Evolutionary conservation across 2,888 invertebrate genomes (phyloP).

Genomic region (Steinernema hermaphroditum): DNA sequence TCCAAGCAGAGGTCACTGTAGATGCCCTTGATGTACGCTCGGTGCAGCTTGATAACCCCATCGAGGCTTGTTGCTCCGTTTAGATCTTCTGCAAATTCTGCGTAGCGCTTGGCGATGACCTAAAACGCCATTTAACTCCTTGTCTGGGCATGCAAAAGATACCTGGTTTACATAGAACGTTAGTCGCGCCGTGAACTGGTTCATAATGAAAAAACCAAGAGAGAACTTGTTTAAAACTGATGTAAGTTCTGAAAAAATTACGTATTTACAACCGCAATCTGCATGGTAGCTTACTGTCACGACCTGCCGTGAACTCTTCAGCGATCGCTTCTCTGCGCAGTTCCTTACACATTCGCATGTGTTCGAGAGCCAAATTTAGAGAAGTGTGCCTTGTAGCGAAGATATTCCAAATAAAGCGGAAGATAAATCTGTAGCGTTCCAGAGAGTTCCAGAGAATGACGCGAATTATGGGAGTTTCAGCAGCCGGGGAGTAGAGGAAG

Average conservation of each 20-base stretch:
- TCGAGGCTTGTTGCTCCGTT: background rate
- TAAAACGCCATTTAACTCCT: background rate
- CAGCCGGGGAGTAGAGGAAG: slow-evolving; percentile 3
- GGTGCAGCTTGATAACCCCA: slow-evolving; percentile 2
- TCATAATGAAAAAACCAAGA: background rate
- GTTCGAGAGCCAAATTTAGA: background rate
- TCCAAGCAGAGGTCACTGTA: background rate
- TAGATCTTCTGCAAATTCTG: background rate
- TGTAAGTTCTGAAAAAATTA: background rate
- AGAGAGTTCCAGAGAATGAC: background rate
- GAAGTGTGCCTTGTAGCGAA: slow-evolving; percentile 1
- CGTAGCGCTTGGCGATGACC: background rate
- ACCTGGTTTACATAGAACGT: background rate
- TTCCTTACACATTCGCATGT: background rate
- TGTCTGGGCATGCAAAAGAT: background rate
- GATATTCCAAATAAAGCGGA: background rate
- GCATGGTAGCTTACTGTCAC: background rate
- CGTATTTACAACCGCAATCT: background rate
- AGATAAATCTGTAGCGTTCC: background rate
- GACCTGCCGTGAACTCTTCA: background rate
- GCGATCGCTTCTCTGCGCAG: background rate
- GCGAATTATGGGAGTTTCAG: background rate
- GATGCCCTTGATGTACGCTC: background rate
- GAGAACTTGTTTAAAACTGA: background rate
- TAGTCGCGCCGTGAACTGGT: background rate